Base-by-base conservation (phyloP, 1,140 invertebrate species). In the Scaptodrosophila lebanonensis region DNA sequence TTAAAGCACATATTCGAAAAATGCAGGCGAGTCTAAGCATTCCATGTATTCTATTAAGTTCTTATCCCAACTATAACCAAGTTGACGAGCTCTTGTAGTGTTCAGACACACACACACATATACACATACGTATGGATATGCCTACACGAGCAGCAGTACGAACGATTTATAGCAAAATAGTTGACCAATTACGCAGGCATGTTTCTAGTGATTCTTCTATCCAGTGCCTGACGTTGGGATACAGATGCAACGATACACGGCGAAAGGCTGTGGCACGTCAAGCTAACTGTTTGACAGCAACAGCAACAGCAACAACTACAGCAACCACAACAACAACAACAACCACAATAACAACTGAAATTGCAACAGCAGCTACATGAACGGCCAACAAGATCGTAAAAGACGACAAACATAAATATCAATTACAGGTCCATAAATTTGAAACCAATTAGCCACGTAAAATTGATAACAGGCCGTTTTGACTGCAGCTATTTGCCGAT, bases 371-470 rank as follows among this genome's bases (percentile, higher is more conserved):
- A 25, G 22, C 22, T 4, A 25, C 22, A 25, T 25, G 22, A 25
- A 8, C 3, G 22, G 8, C 22, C 22, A 25, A 25, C 22, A 25
- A 27, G 48, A 58, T 65, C 52, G 44, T 48, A 32, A 51, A 48
- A 56, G 52, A 66, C 47, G 51, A 76, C 71, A 65, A 38, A 66
- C 79, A 84, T 84, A 84, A 84, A 84, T 84, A 84, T 84, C 77
- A 79, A 79, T 79, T 69, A 84, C 79, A 73, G 79, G 72, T 84
- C 79, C 79, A 84, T 84, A 84, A 84, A 84, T 84, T 84, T 79
- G 60, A 84, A 84, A 84, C 79, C 79, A 84, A 84, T 84, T 84
- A 84, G 79, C 79, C 79, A 84, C 53, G 72, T 64, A 70, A 77
- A 84, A 84, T 84, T 84, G 79, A 84, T 84, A 84, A 84, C 60